Evolutionary conservation across 1,140 invertebrate species (phyloP), one percentile per base, ranked within the genome.

Genomic region (Brachionus calyciflorus): DNA sequence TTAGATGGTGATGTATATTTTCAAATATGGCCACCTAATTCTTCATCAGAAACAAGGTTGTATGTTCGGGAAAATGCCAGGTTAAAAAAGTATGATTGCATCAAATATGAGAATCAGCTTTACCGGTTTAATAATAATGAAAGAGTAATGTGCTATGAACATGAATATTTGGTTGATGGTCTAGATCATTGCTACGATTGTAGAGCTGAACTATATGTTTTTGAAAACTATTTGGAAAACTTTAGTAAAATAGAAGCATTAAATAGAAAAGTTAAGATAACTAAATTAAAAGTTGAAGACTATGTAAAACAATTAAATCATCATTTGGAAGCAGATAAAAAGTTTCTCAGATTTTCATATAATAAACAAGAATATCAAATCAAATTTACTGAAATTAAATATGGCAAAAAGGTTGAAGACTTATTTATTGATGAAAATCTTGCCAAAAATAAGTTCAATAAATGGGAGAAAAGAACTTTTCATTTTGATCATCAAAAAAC

Each of bases 111-210:
- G 41, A 41, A 65, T 21, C 17, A 37, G 14, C 33, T 65, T 40
- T 41, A 24, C 9, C 24, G 24, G 40, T 65, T 65, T 41, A 37
- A 65, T 24, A 65, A 65, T 65, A 37, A 21, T 24, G 33, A 41
- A 40, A 41, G 60, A 65, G 33, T 65, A 10, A 65, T 19, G 17
- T 65, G 33, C 14, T 65, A 65, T 65, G 33, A 44, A 19, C 60
- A 65, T 14, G 21, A 24, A 41, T 40, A 19, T 37, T 14, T 21
- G 40, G 4, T 40, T 21, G 60, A 65, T 40, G 60, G 60, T 21
- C 60, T 65, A 14, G 60, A 65, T 65, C 60, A 65, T 65, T 65
- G 60, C 12, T 65, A 65, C 14, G 60, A 65, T 44, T 65, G 60
- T 65, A 37, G 60, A 40, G 60, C 60, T 19, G 60, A 65, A 65